Conservation (phyloP, 2,888 invertebrate species). For the Platycheirus rosarum region DNA sequence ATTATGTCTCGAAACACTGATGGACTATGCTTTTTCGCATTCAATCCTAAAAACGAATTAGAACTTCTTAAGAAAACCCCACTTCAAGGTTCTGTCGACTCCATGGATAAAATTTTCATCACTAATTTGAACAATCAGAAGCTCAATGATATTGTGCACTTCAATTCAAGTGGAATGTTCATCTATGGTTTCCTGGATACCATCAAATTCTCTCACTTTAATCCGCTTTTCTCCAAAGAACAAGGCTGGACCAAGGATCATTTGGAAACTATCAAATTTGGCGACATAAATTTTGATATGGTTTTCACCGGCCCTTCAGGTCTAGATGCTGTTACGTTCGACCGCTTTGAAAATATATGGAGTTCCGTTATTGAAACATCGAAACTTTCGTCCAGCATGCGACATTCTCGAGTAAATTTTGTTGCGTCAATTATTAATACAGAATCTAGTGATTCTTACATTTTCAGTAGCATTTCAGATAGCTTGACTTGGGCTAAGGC, state of each 20-base stretch:
- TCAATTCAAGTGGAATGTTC: conserved; percentile 43
- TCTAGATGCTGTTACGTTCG: conserved; percentile 7
- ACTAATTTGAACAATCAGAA: conserved; percentile 19
- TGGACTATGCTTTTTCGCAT: too few species aligned
- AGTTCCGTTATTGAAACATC: too few species aligned
- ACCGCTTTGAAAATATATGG: background rate
- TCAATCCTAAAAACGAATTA: too few species aligned
- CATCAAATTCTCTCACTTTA: conserved; percentile 24
- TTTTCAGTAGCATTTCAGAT: too few species aligned
- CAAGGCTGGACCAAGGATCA: conserved; percentile 30
- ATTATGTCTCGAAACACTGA: too few species aligned
- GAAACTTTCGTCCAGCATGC: conserved; percentile 8
- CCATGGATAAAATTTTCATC: conserved; percentile 8
- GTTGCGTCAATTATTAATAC: background rate
- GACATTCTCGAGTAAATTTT: conserved; percentile 21
- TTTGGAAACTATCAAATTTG: conserved; percentile 2
- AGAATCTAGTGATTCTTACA: too few species aligned
- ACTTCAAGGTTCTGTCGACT: background rate
- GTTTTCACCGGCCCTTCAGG: conserved; percentile 41
- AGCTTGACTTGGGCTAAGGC: too few species aligned
- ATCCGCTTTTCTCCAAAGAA: conserved; percentile 24
- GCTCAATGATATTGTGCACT: conserved; percentile 27
- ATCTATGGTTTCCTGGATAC: conserved; percentile 3
- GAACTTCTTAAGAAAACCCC: too few species aligned
- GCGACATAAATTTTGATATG: conserved; percentile 32